Conservation (phyloP, 2,888 invertebrate genomes). For the Drosophila mayaguana region DNA sequence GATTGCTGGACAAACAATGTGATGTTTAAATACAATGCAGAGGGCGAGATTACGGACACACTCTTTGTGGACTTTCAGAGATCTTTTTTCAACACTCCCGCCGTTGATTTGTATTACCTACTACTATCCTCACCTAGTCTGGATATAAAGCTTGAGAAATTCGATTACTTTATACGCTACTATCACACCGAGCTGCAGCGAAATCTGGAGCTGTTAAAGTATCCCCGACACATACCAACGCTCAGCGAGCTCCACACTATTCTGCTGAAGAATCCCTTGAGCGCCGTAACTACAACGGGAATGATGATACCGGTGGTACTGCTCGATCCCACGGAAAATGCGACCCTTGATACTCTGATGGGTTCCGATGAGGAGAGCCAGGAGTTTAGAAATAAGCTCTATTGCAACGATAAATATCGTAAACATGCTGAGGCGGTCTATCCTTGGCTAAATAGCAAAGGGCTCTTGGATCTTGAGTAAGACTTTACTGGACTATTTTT, state of each 20-base stretch:
- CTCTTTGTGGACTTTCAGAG: conserved; percentile 77
- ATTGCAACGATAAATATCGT: conserved; percentile 53
- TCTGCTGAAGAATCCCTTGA: conserved; percentile 19
- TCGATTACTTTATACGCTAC: conserved; percentile 81
- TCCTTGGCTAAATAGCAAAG: conserved; percentile 71
- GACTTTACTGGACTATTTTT: neutral
- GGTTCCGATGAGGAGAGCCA: conserved; percentile 26
- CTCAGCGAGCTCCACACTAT: conserved; percentile 44
- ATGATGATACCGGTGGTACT: conserved; percentile 57
- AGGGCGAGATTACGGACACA: conserved; percentile 62
- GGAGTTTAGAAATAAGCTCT: conserved; percentile 46
- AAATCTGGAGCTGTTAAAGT: conserved; percentile 67
- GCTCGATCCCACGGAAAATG: conserved; percentile 66
- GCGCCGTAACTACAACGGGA: conserved; percentile 44
- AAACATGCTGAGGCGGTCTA: conserved; percentile 66
- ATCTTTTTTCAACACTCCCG: conserved; percentile 71
- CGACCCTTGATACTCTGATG: conserved; percentile 59
- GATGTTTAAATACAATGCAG: conserved; percentile 70
- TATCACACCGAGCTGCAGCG: conserved; percentile 74
- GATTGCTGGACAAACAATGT: conserved; percentile 83
- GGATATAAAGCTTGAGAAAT: conserved; percentile 78
- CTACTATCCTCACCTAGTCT: conserved; percentile 77
- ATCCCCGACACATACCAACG: conserved; percentile 63
- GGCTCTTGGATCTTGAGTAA: conserved; percentile 59
- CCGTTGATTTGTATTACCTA: conserved; percentile 75